These are phyloP conservation scores for Diprion similis DNA, from an alignment of 1,140 invertebrate species.

Conservation along the genomic window DNA sequence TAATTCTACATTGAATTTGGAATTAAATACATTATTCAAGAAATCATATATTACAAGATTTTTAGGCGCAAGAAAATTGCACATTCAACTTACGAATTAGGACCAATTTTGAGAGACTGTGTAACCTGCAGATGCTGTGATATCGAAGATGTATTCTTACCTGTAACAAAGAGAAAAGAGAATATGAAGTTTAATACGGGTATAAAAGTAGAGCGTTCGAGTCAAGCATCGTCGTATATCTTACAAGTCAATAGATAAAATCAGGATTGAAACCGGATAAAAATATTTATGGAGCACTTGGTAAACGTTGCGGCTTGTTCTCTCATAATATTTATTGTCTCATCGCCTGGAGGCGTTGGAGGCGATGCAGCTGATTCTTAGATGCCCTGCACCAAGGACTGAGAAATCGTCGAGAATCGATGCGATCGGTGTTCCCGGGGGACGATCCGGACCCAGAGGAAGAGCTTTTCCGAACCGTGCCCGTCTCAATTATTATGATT, in stretches of 20 bases:
- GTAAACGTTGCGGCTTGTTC: slow-evolving; percentile 25
- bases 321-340: slow-evolving; percentile 34
- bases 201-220: no score
- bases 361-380: not conserved
- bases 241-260: slow-evolving; percentile 29
- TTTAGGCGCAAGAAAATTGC: no score
- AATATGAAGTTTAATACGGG: no score
- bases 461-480: not conserved
- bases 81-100: no score
- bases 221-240: no score
- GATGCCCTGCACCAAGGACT: not conserved
- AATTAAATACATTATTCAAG: no score
- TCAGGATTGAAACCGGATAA: slow-evolving; percentile 31
- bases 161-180: not conserved
- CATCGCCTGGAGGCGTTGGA: slow-evolving; percentile 25
- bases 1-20: no score
- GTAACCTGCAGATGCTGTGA: no score
- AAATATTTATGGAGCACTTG: slow-evolving; percentile 39
- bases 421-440: not conserved
- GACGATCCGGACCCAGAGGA: not conserved
- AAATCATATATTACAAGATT: no score
- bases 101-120: no score
- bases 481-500: not conserved
- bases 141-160: not conserved
- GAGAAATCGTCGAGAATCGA: not conserved